phyloP scores from a whole-genome alignment of 2,888 invertebrate species.

The Electrophaes corylata region DNA sequence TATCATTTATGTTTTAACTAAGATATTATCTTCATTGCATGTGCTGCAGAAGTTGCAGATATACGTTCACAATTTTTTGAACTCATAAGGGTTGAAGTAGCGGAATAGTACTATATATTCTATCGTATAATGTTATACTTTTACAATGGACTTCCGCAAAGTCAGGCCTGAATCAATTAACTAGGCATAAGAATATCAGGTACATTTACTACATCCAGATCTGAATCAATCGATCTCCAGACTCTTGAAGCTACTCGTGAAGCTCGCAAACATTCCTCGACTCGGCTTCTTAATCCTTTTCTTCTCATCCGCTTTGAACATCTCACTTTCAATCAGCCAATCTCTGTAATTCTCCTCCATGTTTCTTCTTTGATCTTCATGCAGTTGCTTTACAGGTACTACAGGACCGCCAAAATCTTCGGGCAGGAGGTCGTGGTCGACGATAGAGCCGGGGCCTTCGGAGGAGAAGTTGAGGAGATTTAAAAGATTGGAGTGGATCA shows the following conservation, averaged over 20 bases:
- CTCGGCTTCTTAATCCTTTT: slow-evolving; percentile 76
- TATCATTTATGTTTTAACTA: no score
- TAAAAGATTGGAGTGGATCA: slow-evolving; percentile 86
- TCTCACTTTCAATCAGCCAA: slow-evolving; percentile 86
- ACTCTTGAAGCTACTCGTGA: slow-evolving; percentile 78
- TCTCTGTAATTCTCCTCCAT: slow-evolving; percentile 85
- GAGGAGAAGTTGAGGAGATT: slow-evolving; percentile 85
- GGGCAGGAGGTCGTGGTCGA: slow-evolving; percentile 72
- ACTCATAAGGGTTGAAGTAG: no score
- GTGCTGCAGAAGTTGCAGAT: no score
- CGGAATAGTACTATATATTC: no score
- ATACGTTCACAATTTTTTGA: no score
- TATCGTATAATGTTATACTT: no score
- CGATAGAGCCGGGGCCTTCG: slow-evolving; percentile 75
- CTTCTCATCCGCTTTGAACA: slow-evolving; percentile 81
- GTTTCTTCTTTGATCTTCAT: slow-evolving; percentile 81
- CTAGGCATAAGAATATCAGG: slow-evolving; percentile 12
- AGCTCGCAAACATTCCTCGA: slow-evolving; percentile 78
- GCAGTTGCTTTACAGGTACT: slow-evolving; percentile 77
- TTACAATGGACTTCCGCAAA: no score
- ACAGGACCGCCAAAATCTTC: slow-evolving; percentile 86
- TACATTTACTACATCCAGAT: not conserved
- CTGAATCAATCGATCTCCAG: slow-evolving; percentile 76
- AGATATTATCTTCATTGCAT: no score
- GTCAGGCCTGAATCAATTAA: no score